Conservation (phyloP, 2,888 invertebrate genomes). For the Mesoligia furuncula region DNA sequence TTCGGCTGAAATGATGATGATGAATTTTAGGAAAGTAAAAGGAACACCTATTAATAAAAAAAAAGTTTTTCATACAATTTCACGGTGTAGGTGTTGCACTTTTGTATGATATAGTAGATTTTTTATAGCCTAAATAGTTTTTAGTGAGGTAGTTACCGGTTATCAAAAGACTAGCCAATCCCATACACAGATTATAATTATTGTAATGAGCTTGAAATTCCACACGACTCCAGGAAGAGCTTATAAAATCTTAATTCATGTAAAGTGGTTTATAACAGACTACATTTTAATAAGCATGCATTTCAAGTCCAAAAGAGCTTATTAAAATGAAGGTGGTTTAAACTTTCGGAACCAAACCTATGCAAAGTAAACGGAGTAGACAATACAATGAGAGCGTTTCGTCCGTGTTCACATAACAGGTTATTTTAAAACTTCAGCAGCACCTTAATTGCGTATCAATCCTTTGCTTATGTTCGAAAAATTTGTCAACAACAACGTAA, state of each 20-base stretch:
- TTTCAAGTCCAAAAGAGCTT: constrained; percentile 15
- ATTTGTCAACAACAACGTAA: too few relatives aligned
- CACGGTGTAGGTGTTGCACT: neutral
- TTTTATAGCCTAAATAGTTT: neutral
- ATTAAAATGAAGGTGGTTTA: constrained; percentile 12
- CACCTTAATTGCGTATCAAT: too few relatives aligned
- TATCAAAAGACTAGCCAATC: neutral
- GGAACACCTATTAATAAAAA: neutral
- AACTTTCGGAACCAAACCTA: constrained; percentile 1
- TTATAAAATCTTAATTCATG: neutral
- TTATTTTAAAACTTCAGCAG: neutral
- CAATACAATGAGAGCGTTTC: neutral
- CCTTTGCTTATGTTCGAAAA: too few relatives aligned
- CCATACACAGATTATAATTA: neutral
- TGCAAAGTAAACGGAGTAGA: constrained; percentile 8
- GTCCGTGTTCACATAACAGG: neutral
- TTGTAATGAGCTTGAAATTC: neutral
- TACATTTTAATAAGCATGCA: constrained; percentile 5
- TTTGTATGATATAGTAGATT: neutral
- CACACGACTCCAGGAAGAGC: neutral
- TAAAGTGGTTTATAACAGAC: neutral
- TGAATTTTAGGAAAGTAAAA: too few relatives aligned
- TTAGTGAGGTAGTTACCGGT: neutral
- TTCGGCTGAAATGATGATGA: too few relatives aligned
- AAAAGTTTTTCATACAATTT: neutral